Evolutionary conservation across 2,888 invertebrate genomes (phyloP), one percentile per base, ranked within the genome.

Genomic region (Mesorhabditis spiculigera): DNA sequence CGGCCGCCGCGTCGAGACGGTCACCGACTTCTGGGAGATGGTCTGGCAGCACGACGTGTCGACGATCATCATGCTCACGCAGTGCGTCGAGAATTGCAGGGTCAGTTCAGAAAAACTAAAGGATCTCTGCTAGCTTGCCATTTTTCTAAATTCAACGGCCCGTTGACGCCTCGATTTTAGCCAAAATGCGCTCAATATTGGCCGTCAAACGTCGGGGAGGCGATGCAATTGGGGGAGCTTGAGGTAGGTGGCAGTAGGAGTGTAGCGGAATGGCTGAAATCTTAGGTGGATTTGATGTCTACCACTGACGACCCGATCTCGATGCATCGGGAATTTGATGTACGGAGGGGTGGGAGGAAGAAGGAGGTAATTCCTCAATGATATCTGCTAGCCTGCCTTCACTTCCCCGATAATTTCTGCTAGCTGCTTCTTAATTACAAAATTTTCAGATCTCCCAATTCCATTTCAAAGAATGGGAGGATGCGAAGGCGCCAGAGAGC

Each of bases 21-120:
- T 77, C 58, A 70, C 73, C 61, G 80, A 84, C 70, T 84, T 84
- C 71, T 84, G 84, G 84, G 67, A 73, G 50, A 81, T 84, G 82
- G 71, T 82, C 6, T 78, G 80, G 77, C 78, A 84, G 70, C 76
- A 81, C 63, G 66, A 76, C 6, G 75, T 79, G 8, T 74, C 78
- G 16, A 78, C 77, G 43, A 74, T 84, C 44, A 78, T 84, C 8
- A 82, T 81, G 80, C 71, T 84, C 6, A 81, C 80, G n/a, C 70
- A 77, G 44, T 73, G 74, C 64, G 63, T 71, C 42, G 78, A 81
- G 61, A 71, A 75, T 10, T 65, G 67, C 50, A 71, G 73, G 58
- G 79, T 81, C 43, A 43, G 70, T n/a, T n/a, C 41, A 5, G 6
- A 5, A 28, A 28, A 28, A 28, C 28, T 28, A 28, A 28, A 28